Evolutionary conservation across 2,888 invertebrate species (phyloP).

Genomic region (Apotomis capreana): DNA sequence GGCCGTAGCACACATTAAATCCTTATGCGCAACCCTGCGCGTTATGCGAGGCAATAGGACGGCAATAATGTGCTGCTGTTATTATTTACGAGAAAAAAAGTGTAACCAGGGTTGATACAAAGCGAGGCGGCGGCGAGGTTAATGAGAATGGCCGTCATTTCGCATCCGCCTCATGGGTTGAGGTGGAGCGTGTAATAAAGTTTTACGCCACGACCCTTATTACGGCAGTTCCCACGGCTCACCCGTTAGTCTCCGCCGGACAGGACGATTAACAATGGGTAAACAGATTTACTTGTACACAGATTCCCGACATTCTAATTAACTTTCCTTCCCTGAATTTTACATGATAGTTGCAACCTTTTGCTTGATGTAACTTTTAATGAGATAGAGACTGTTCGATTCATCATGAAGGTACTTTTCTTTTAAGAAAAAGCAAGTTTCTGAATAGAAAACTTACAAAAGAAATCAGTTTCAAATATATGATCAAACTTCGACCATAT

Average conservation of each 20-base stretch:
- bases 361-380: neutral
- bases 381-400: slow-evolving; percentile 10
- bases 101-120: slow-evolving; percentile 63
- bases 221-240: slow-evolving; percentile 62
- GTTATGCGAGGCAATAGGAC: slow-evolving; percentile 40
- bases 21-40: slow-evolving; percentile 36
- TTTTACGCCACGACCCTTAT: slow-evolving; percentile 74
- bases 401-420: slow-evolving; percentile 13
- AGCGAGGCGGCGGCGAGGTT: slow-evolving; percentile 64
- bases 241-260: slow-evolving; percentile 59
- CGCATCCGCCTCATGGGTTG: slow-evolving; percentile 65
- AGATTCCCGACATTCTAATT: slow-evolving; percentile 45
- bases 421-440: slow-evolving; percentile 12
- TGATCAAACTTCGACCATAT: slow-evolving; percentile 24
- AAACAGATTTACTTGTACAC: slow-evolving; percentile 68
- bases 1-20: slow-evolving; percentile 36
- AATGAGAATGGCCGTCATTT: slow-evolving; percentile 76
- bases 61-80: slow-evolving; percentile 43
- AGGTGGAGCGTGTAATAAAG: slow-evolving; percentile 72
- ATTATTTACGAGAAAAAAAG: slow-evolving; percentile 55
- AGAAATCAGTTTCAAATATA: slow-evolving; percentile 38
- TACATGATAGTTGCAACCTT: slow-evolving; percentile 9
- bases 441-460: slow-evolving; percentile 33
- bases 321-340: slow-evolving; percentile 31
- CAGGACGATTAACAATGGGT: slow-evolving; percentile 72